These are phyloP conservation scores for Parelbella ahira DNA, from an alignment of 2,888 invertebrate genomes.

Conservation along the genomic window DNA sequence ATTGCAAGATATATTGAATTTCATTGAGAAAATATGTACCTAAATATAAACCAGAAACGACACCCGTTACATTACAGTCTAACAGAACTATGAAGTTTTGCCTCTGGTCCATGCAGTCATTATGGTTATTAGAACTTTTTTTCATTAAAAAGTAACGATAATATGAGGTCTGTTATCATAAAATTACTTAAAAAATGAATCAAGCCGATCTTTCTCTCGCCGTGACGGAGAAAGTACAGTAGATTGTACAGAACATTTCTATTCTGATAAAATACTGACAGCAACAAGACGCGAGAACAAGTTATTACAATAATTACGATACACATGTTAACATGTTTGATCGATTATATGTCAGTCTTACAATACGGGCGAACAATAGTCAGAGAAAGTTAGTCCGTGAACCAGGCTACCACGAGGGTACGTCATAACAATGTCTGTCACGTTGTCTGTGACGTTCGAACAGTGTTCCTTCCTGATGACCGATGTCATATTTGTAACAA, in stretches of 20 bases:
- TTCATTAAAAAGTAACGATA: background rate
- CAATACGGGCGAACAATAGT: slow-evolving; percentile 3
- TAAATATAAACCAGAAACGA: too few species aligned
- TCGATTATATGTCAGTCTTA: slow-evolving; percentile 7
- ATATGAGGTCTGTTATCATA: background rate
- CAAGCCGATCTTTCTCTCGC: background rate
- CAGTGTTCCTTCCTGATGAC: too few species aligned
- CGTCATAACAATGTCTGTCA: too few species aligned
- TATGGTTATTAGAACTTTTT: too few species aligned
- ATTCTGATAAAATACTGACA: slow-evolving; percentile 11
- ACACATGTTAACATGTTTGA: slow-evolving; percentile 17
- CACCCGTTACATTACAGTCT: too few species aligned
- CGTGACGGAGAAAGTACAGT: slow-evolving; percentile 3
- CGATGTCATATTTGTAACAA: too few species aligned
- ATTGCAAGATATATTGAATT: too few species aligned
- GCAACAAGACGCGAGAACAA: slow-evolving; percentile 8
- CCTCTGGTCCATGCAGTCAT: too few species aligned
- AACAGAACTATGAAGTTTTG: too few species aligned
- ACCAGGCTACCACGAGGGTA: slow-evolving; percentile 1
- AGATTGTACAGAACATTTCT: slow-evolving; percentile 14
- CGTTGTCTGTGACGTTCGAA: too few species aligned
- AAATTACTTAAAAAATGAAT: slow-evolving; percentile 1
- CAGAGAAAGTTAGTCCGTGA: slow-evolving; percentile 6
- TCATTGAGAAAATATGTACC: too few species aligned
- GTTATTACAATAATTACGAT: slow-evolving; percentile 8